These are phyloP conservation scores for Leucosticte australis DNA, from an alignment of 2,113 vertebrate genomes.

Conservation along the genomic window DNA sequence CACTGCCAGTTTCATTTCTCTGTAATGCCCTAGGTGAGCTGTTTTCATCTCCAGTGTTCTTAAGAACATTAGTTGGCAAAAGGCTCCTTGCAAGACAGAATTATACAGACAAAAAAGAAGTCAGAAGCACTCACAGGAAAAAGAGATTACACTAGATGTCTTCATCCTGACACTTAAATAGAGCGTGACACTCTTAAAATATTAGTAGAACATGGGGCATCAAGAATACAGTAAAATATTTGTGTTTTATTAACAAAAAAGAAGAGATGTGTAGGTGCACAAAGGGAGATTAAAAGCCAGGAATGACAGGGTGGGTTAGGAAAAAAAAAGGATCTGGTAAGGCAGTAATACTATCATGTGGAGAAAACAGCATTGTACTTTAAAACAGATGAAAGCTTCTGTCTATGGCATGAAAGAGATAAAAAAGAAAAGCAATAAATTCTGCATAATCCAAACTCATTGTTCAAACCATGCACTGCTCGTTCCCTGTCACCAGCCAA, in stretches of 20 bases:
- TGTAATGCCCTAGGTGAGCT: neutral
- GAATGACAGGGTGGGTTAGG: neutral
- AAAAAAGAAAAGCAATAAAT: slow-evolving; percentile 30
- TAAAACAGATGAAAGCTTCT: slow-evolving; percentile 31
- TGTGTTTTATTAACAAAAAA: neutral
- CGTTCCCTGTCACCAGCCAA: neutral
- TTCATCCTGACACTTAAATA: slow-evolving; percentile 45
- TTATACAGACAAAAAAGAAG: slow-evolving; percentile 30
- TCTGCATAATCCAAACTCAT: slow-evolving; percentile 10
- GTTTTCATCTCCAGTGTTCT: neutral
- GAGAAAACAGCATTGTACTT: neutral
- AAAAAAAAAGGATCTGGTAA: neutral
- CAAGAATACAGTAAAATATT: slow-evolving; percentile 10
- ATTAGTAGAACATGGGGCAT: neutral
- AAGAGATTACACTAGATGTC: slow-evolving; percentile 34
- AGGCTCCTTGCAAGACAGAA: slow-evolving; percentile 14
- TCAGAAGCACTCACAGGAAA: slow-evolving; percentile 12
- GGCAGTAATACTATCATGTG: neutral
- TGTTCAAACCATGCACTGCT: neutral
- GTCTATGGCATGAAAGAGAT: neutral
- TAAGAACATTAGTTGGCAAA: slow-evolving; percentile 43
- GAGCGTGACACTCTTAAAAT: slow-evolving; percentile 9
- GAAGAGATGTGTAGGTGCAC: neutral
- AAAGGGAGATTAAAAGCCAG: neutral
- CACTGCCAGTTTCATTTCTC: neutral